Base-by-base conservation (phyloP, 2,113 vertebrate species). In the Myodes glareolus region DNA sequence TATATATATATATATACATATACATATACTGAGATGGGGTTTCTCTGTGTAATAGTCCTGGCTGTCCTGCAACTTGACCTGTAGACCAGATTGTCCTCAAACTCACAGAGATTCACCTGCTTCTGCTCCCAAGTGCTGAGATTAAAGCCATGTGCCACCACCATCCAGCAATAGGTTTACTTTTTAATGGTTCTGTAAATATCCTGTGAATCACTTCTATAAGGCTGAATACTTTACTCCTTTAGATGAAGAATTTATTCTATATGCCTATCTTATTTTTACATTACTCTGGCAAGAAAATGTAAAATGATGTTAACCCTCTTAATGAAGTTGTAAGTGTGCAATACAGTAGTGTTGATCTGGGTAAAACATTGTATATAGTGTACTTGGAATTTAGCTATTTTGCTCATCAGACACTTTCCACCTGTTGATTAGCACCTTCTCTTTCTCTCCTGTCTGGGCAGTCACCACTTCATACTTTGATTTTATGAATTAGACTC, bases 181-280 rank as follows among this genome's bases (percentile, higher is more conserved):
- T 95, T 91, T 88, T 90, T 94, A 96, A 94, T 33, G 39, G 3
- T 21, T 97, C 61, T 16, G 8, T 88, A 96, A 52, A 88, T 58
- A 85, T 8, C 42, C 6, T 36, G 21, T 82, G 58, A 81, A 52
- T 88, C 77, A 61, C 1, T 3, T 70, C 75, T 87, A 7, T 33
- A 86, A 84, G 17, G 11, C 27, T 52, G 68, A 68, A 45, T 76
- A 19, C 13, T 88, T 92, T 94, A 23, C 23, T 73, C 16, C 10
- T 94, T 92, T 47, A 65, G 33, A 92, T 21, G 93, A 93, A 75
- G 4, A 72, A 90, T 65, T 95, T 21, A 88, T 63, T 91, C 58
- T 73, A 90, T 63, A 16, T 85, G 42, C 88, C 73, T n/a, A 55
- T 82, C 0, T 50, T 84, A 81, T 58, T 86, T 86, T 58, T 50